Evolutionary conservation across 2,888 invertebrate species (phyloP).

Genomic region (Muschampia plurimacula): DNA sequence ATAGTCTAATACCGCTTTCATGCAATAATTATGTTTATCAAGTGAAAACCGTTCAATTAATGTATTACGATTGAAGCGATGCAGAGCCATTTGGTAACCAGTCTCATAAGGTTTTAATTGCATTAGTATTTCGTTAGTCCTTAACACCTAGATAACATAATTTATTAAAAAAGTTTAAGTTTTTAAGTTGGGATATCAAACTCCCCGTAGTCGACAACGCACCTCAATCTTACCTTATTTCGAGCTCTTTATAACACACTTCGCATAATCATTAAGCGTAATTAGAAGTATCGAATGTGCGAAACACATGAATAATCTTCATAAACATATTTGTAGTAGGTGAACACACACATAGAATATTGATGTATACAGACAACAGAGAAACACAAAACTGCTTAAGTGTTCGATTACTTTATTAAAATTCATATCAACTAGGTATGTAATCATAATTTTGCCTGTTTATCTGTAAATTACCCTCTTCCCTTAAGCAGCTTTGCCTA

Average conservation of each 20-base stretch:
- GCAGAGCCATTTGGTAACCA: too few species aligned
- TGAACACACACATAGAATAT: slow-evolving; percentile 22
- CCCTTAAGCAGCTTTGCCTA: slow-evolving; percentile 31
- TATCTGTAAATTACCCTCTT: slow-evolving; percentile 25
- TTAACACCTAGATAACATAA: too few species aligned
- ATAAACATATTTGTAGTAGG: slow-evolving; percentile 25
- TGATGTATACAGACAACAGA: slow-evolving; percentile 7
- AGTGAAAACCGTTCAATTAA: too few species aligned
- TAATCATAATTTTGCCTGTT: slow-evolving; percentile 7
- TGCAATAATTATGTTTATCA: too few species aligned
- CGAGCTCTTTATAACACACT: too few species aligned
- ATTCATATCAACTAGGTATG: slow-evolving; percentile 8
- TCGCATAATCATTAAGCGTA: neutral
- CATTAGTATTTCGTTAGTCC: too few species aligned
- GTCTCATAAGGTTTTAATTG: too few species aligned
- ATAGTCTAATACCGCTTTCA: neutral
- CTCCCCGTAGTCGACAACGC: too few species aligned
- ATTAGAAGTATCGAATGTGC: slow-evolving; percentile 22
- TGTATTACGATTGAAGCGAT: too few species aligned
- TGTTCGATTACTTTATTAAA: slow-evolving; percentile 15
- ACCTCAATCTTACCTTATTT: too few species aligned
- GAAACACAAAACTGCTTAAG: slow-evolving; percentile 31
- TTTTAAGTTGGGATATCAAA: too few species aligned
- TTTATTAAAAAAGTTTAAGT: too few species aligned
- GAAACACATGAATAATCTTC: slow-evolving; percentile 18